A percentile compares a stretch with the other conserved stretches of the same genome.
phyloP scores from a whole-genome alignment of 2,113 vertebrate species.

The Phalacrocorax pelagicus region DNA sequence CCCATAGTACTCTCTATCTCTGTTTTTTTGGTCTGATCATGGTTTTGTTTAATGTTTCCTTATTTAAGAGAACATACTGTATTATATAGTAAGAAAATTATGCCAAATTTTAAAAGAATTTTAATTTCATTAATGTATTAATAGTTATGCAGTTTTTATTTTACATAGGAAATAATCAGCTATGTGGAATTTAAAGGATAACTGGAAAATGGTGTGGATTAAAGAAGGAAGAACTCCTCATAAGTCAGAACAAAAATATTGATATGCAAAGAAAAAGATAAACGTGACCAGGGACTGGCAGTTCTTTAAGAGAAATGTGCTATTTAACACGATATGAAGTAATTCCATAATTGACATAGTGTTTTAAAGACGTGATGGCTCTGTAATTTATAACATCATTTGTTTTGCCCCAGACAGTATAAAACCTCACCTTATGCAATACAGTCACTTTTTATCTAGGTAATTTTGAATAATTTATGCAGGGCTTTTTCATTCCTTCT shows the following conservation, averaged over 20 bases:
- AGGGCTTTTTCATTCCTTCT: not conserved
- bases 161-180: not conserved
- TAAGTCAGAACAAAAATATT: constrained; percentile 11
- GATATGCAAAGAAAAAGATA: not conserved
- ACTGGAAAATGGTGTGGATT: not conserved
- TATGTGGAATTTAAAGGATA: not conserved
- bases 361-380: not conserved
- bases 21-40: not conserved
- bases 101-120: not conserved
- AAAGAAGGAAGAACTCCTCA: not conserved
- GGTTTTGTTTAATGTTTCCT: not conserved
- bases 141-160: constrained; percentile 2
- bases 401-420: not conserved
- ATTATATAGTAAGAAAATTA: not conserved
- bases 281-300: not conserved
- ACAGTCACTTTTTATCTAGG: not conserved
- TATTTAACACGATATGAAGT: not conserved
- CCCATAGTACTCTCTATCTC: not conserved
- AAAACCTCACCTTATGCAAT: not conserved
- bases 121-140: not conserved
- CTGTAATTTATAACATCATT: not conserved
- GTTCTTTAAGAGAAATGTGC: not conserved
- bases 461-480: not conserved
- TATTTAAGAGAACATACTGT: not conserved
- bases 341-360: not conserved